Evolutionary conservation across 2,888 invertebrate species (phyloP).

Genomic region (Craniophora ligustri): DNA sequence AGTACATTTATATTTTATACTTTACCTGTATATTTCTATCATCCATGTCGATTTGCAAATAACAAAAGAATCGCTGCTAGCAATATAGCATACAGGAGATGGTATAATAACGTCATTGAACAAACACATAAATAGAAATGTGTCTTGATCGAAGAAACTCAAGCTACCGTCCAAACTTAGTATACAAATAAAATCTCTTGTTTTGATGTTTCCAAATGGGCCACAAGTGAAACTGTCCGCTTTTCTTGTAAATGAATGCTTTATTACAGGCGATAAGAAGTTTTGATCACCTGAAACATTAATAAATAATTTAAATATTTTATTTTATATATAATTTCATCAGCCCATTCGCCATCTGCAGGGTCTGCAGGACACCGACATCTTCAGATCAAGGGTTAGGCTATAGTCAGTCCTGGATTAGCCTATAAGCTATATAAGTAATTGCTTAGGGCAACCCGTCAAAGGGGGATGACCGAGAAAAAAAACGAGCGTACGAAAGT

Average conservation of each 20-base stretch:
- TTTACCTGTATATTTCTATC: constrained; percentile 95
- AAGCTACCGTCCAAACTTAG: constrained; percentile 97
- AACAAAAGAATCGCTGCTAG: constrained; percentile 95
- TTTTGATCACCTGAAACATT: constrained; percentile 91
- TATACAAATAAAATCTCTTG: constrained; percentile 96
- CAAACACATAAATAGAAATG: constrained; percentile 94
- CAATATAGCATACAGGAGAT: constrained; percentile 94
- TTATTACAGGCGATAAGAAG: constrained; percentile 91
- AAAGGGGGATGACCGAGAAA: no score
- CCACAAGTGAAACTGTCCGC: constrained; percentile 94
- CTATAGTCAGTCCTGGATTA: no score
- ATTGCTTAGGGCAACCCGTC: no score
- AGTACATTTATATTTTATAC: no score
- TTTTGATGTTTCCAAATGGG: constrained; percentile 94
- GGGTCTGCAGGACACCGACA: no score
- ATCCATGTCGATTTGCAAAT: constrained; percentile 94
- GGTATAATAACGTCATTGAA: constrained; percentile 95
- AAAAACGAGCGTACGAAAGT: no score
- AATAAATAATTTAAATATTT: not conserved
- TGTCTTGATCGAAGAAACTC: constrained; percentile 97
- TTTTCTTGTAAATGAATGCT: constrained; percentile 93
- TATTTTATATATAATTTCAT: not conserved
- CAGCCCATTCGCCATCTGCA: no score
- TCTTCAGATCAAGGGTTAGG: no score
- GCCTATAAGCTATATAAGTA: no score